Percentiles rank a stretch among this genome's conserved stretches.
phyloP scores from a whole-genome alignment of 2,113 vertebrate species.

The Neogobius melanostomus region DNA sequence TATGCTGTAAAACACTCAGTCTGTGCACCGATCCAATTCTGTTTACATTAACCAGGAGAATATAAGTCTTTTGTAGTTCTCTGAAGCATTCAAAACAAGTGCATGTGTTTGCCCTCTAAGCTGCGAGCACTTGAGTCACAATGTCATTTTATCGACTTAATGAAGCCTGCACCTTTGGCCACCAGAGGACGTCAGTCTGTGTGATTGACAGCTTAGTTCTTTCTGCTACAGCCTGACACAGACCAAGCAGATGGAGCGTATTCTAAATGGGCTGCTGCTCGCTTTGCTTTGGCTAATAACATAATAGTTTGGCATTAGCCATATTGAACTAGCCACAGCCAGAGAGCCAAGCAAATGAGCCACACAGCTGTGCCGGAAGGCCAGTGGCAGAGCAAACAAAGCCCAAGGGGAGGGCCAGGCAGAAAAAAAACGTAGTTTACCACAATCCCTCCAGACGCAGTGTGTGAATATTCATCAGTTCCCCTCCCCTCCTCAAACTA shows the following conservation, averaged over 20 bases:
- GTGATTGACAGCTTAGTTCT: constrained; percentile 55
- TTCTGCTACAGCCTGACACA: constrained; percentile 5
- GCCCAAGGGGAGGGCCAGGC: constrained; percentile 46
- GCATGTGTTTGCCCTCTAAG: constrained; percentile 12
- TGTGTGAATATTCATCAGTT: constrained; percentile 75
- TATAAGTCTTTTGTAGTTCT: background rate
- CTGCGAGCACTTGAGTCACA: constrained; percentile 20
- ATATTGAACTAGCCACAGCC: constrained; percentile 45
- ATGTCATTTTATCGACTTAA: constrained; percentile 35
- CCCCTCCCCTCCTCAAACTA: constrained; percentile 23
- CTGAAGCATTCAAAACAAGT: constrained; percentile 4
- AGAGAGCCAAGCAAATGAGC: constrained; percentile 59
- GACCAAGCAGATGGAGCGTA: constrained; percentile 44
- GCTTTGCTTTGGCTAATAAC: constrained; percentile 53
- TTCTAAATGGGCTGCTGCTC: constrained; percentile 45
- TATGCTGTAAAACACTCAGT: constrained; percentile 46
- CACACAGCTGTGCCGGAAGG: constrained; percentile 60
- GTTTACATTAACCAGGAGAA: constrained; percentile 17
- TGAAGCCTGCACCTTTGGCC: constrained; percentile 34
- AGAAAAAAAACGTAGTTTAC: constrained; percentile 53
- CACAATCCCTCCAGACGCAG: constrained; percentile 58
- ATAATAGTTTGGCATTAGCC: constrained; percentile 56
- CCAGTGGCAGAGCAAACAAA: constrained; percentile 55
- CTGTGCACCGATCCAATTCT: constrained; percentile 20
- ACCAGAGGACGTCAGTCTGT: constrained; percentile 22